Evolutionary conservation across 1,140 invertebrate species (phyloP).

Genomic region (Drosophila pseudoobscura): DNA sequence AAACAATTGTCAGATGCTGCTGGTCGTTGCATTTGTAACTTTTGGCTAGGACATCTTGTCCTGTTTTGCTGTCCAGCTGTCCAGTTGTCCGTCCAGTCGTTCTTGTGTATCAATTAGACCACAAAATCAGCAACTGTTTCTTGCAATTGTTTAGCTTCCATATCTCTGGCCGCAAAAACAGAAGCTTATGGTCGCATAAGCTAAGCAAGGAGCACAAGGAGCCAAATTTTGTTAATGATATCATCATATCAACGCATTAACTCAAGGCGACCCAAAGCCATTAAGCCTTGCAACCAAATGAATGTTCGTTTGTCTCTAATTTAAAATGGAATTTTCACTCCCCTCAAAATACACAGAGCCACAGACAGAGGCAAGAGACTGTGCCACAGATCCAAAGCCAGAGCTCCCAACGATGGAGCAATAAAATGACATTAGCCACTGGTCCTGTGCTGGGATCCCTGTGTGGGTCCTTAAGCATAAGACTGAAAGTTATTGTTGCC

Average conservation of each 20-base stretch:
- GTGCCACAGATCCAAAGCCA: slow-evolving; percentile 14
- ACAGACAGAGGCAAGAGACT: neutral
- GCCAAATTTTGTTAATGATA: slow-evolving; percentile 66
- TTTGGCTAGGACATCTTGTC: slow-evolving; percentile 46
- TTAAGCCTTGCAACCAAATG: slow-evolving; percentile 45
- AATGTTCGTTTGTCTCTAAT: slow-evolving; percentile 49
- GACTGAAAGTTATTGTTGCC: slow-evolving; percentile 69
- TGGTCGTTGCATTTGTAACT: slow-evolving; percentile 60
- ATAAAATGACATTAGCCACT: slow-evolving; percentile 65
- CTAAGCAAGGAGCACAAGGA: slow-evolving; percentile 22
- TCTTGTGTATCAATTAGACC: slow-evolving; percentile 73
- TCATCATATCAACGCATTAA: slow-evolving; percentile 73
- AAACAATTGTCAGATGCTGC: slow-evolving; percentile 71
- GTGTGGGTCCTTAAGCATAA: slow-evolving; percentile 69
- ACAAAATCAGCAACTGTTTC: slow-evolving; percentile 55
- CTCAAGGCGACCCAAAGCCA: slow-evolving; percentile 49
- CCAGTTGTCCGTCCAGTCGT: slow-evolving; percentile 4
- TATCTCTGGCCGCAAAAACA: slow-evolving; percentile 61
- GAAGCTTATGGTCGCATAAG: slow-evolving; percentile 75
- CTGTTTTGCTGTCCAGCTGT: neutral
- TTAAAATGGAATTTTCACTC: slow-evolving; percentile 41
- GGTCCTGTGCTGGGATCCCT: slow-evolving; percentile 52
- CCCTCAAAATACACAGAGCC: slow-evolving; percentile 22
- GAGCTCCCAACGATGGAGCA: slow-evolving; percentile 1
- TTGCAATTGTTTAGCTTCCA: slow-evolving; percentile 58